Percentiles rank a stretch among this genome's conserved stretches.
phyloP scores from a whole-genome alignment of 2,113 vertebrate genomes.

The Campylomormyrus tamandua region DNA sequence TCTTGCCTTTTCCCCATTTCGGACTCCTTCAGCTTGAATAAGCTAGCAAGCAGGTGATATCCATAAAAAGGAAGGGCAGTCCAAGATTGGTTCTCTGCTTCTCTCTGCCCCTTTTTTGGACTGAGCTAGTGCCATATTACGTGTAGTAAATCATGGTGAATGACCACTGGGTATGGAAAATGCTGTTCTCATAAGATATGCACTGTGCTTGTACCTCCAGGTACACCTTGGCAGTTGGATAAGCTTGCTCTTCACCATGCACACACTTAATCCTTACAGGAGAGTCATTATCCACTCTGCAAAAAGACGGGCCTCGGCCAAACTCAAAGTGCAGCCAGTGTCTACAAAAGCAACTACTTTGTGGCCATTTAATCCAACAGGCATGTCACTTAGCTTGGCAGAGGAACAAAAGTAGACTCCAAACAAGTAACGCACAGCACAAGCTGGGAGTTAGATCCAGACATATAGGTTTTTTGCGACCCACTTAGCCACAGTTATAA shows the following conservation, averaged over 20 bases:
- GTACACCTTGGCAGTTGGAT: background rate
- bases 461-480: background rate
- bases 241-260: background rate
- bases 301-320: background rate
- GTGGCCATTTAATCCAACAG: background rate
- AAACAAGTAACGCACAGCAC: background rate
- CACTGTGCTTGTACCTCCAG: background rate
- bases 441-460: background rate
- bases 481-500: background rate
- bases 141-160: background rate
- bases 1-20: background rate
- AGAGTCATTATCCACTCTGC: background rate
- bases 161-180: background rate
- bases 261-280: background rate
- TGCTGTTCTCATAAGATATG: background rate
- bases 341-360: background rate
- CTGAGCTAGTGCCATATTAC: background rate
- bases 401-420: background rate
- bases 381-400: background rate
- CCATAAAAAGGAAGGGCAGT: background rate
- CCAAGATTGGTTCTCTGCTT: background rate
- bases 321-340: background rate
- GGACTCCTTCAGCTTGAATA: background rate
- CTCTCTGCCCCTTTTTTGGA: background rate
- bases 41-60: background rate